A percentile compares a stretch with the other conserved stretches of the same genome.
Evolutionary conservation across 2,888 invertebrate species (phyloP).

Genomic region (Phoronis australis): DNA sequence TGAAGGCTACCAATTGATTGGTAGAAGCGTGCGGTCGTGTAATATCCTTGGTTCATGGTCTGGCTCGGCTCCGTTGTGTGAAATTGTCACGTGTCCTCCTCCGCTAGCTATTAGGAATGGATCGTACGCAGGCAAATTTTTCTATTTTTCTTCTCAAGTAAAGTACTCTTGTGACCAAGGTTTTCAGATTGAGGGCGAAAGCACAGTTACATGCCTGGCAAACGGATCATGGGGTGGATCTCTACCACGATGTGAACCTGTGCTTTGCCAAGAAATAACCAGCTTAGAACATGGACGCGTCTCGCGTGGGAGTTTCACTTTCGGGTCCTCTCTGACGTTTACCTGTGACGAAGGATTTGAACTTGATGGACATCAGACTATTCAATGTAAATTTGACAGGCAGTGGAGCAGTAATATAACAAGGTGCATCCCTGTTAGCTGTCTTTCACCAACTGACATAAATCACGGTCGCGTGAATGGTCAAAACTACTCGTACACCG

Average conservation of each 20-base stretch:
- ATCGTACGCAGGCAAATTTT: no score
- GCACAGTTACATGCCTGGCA: conserved; percentile 27
- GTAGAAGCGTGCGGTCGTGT: conserved; percentile 24
- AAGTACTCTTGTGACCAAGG: conserved; percentile 25
- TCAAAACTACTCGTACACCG: neutral
- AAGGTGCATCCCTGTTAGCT: neutral
- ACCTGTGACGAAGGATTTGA: conserved; percentile 28
- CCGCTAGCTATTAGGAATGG: conserved; percentile 21
- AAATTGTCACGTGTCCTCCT: conserved; percentile 29
- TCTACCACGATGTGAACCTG: conserved; percentile 30
- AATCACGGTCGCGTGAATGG: neutral
- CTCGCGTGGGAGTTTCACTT: neutral
- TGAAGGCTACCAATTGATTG: conserved; percentile 27
- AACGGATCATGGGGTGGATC: conserved; percentile 43
- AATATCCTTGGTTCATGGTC: conserved; percentile 34
- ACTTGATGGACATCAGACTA: conserved; percentile 16
- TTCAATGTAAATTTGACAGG: conserved; percentile 19
- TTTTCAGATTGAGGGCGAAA: conserved; percentile 18
- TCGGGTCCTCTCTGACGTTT: conserved; percentile 5
- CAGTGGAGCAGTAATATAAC: conserved; percentile 13
- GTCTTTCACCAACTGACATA: neutral
- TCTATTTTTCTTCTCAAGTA: conserved; percentile 12
- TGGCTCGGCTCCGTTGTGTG: conserved; percentile 31
- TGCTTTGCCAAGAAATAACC: conserved; percentile 20
- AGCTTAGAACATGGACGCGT: conserved; percentile 13